Evolutionary conservation across 2,113 vertebrate genomes (phyloP).

Genomic region (Stigmatopora argus): DNA sequence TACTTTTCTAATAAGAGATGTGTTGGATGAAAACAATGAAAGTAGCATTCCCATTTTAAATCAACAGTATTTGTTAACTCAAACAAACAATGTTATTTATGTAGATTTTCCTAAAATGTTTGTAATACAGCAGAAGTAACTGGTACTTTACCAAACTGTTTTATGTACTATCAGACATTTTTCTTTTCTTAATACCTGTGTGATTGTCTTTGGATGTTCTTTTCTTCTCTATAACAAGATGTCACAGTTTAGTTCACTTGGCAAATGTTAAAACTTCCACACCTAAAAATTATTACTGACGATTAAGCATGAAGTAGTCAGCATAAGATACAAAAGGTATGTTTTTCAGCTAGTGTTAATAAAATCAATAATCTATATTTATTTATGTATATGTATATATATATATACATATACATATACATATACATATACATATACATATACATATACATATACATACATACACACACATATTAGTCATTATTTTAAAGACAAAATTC

Average conservation of each 20-base stretch:
- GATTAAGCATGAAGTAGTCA: neutral
- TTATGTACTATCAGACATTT: neutral
- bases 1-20: neutral
- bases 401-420: too few species aligned
- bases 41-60: too few species aligned
- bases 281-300: neutral
- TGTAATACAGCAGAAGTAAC: conserved; percentile 4
- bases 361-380: neutral
- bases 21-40: too few species aligned
- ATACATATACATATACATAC: too few species aligned
- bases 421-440: too few species aligned
- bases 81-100: neutral
- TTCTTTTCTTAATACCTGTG: neutral
- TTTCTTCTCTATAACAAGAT: neutral
- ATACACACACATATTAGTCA: too few species aligned
- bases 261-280: neutral
- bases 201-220: conserved; percentile 5
- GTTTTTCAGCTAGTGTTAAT: neutral
- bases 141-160: neutral
- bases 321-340: neutral
- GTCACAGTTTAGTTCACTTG: conserved; percentile 4
- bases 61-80: neutral
- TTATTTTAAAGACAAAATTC: neutral
- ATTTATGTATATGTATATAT: too few species aligned
- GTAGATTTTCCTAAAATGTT: neutral